phyloP scores from a whole-genome alignment of 2,113 vertebrate genomes.

The Macrotus californicus region DNA sequence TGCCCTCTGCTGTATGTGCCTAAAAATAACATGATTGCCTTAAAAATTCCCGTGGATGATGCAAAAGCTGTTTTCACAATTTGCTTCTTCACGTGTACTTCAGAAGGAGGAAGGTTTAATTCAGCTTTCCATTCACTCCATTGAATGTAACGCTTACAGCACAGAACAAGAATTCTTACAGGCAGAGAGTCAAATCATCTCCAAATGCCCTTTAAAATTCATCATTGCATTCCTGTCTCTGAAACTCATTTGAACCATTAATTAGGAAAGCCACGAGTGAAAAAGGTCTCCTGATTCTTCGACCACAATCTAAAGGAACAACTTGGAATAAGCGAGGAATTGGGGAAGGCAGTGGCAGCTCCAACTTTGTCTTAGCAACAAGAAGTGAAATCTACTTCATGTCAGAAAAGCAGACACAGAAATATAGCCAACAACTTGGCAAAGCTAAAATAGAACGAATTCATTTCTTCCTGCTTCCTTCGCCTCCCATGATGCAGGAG shows the following conservation, averaged over 20 bases:
- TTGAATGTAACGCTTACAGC: not conserved
- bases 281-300: not conserved
- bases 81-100: not conserved
- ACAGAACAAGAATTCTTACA: not conserved
- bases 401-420: not conserved
- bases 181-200: not conserved
- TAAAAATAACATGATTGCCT: conserved; percentile 52
- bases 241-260: not conserved
- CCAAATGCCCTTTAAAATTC: not conserved
- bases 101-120: not conserved
- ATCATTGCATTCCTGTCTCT: not conserved
- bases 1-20: conserved; percentile 70
- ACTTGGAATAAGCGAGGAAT: not conserved
- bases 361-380: not conserved
- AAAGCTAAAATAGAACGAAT: conserved; percentile 50
- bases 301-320: not conserved
- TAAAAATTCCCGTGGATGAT: not conserved
- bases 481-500: not conserved
- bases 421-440: not conserved
- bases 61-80: not conserved
- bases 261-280: not conserved
- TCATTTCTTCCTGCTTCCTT: not conserved
- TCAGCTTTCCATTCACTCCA: not conserved
- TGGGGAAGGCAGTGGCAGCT: not conserved
- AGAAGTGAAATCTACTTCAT: not conserved